Evolutionary conservation across 2,113 vertebrate species (phyloP), one percentile per base, ranked within the genome.

Genomic region (Nymphicus hollandicus): DNA sequence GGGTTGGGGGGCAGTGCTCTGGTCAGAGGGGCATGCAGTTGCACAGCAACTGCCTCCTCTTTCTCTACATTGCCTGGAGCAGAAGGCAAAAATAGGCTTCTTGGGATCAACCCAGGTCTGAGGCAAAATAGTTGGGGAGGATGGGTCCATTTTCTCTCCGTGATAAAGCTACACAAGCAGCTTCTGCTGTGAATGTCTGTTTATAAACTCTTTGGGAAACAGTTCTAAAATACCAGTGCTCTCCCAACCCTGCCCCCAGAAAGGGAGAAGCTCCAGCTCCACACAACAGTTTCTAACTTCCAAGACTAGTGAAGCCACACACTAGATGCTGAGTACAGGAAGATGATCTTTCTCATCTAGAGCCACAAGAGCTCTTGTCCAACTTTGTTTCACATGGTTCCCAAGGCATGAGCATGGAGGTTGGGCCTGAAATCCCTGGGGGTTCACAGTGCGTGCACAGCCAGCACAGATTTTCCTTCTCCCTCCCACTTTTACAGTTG

Each of bases 331-430:
- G 37, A 39, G 31, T 17, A 47, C 10, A 69, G 60, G 86, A 77
- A 68, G n/a, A 50, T 5, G 13, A 31, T 66, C 39, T 15, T 50
- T 58, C 74, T 81, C 46, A 24, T 14, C 33, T 2, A 43, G 63
- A 13, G 47, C 11, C 55, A 52, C 14, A 29, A 33, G 14, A 65
- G 16, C 12, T 89, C 55, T 44, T 5, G 1, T 1, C 33, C 44
- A 70, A 29, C 43, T 55, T 31, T 31, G 23, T 65, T 65, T 46
- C 3, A 0, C 37, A 25, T 25, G 20, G 37, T 18, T 89, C 63
- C 58, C 72, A 35, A 5, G 1, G 43, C 16, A 53, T 0, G 1
- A 70, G 31, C 33, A 28, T 6, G 17, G 53, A 70, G 13, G 2
- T 1, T 37, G 39, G 31, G n/a, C 14, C 49, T 55, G 35, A 64